A percentile compares a stretch with the other conserved stretches of the same genome.
These are phyloP conservation scores for Myiozetetes cayanensis DNA, from an alignment of 2,113 vertebrate species.

Conservation along the genomic window DNA sequence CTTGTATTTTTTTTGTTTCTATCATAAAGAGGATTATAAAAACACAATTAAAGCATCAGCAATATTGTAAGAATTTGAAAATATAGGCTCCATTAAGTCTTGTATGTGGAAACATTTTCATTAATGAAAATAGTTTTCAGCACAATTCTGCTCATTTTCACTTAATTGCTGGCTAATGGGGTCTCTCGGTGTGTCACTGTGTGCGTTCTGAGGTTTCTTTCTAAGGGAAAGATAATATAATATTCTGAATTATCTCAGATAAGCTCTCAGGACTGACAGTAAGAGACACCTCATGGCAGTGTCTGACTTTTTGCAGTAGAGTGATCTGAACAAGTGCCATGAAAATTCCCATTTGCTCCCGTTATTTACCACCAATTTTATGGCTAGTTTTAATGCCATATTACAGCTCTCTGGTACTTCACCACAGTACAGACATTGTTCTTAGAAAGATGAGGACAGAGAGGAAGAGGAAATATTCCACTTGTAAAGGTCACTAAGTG, in stretches of 20 bases:
- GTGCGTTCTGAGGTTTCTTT: constrained; percentile 22
- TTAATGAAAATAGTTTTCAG: constrained; percentile 41
- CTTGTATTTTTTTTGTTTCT: background rate
- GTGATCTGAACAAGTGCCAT: constrained; percentile 31
- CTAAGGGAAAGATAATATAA: background rate
- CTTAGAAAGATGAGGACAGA: background rate
- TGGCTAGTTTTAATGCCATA: constrained; percentile 6
- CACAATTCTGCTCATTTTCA: constrained; percentile 31
- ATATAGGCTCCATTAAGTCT: constrained; percentile 27
- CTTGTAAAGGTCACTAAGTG: constrained; percentile 36
- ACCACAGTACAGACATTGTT: background rate
- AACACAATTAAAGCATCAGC: background rate
- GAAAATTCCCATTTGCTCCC: constrained; percentile 43
- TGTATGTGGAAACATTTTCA: constrained; percentile 33
- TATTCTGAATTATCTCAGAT: constrained; percentile 29
- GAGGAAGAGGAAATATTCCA: background rate
- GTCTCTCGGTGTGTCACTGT: background rate
- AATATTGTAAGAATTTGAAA: constrained; percentile 22
- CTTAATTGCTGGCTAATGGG: constrained; percentile 31
- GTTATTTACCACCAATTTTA: constrained; percentile 47
- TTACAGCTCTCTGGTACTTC: constrained; percentile 6
- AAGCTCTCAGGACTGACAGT: constrained; percentile 10
- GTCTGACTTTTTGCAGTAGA: constrained; percentile 6
- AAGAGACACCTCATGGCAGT: background rate
- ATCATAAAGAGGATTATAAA: background rate